Evolutionary conservation across 2,888 invertebrate genomes (phyloP), one percentile per base, ranked within the genome.

Genomic region (Perizoma flavofasciatum): DNA sequence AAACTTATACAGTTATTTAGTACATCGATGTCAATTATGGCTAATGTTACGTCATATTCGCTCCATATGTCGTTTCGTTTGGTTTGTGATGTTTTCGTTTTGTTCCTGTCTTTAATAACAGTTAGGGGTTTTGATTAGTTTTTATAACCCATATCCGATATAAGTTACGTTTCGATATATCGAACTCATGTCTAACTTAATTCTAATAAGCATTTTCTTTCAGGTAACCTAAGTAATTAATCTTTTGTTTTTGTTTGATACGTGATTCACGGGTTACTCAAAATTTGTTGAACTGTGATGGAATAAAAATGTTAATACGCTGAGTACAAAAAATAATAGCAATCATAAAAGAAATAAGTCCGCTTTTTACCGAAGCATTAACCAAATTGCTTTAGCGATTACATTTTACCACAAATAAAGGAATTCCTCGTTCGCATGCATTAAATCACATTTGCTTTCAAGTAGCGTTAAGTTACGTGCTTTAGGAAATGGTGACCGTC

Each of bases 401-500:
- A 59, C 55, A 47, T 55, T 51, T 47, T 43, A 47, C 46, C 45
- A 48, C 49, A 65, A 60, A 63, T 60, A 57, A 58, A 61, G 59
- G 53, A 58, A 64, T 68, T 66, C 54, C 57, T 45, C 55, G 56
- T 52, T 61, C 35, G 66, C 68, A 65, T 65, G 65, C 62, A 65
- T 66, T 64, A 70, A 73, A 74, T 70, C 70, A 71, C 72, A 54
- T 69, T 68, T 68, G 70, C 69, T 77, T 75, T 65, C 67, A 64
- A 73, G 70, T 72, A 75, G 64, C 70, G 58, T 61, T 57, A 32
- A 55, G 49, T 22, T 44, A 7, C 22, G 35, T 41, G 34, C 44
- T 35, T 35, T n/a, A 34, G 10, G 32, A 44, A 55, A 0, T 22
- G 34, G n/a, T 6, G 6, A 7, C 34, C 11, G 54, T 48, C 34